Evolutionary conservation across 2,113 vertebrate species (phyloP).

Genomic region (Malurus alboscapulatus): DNA sequence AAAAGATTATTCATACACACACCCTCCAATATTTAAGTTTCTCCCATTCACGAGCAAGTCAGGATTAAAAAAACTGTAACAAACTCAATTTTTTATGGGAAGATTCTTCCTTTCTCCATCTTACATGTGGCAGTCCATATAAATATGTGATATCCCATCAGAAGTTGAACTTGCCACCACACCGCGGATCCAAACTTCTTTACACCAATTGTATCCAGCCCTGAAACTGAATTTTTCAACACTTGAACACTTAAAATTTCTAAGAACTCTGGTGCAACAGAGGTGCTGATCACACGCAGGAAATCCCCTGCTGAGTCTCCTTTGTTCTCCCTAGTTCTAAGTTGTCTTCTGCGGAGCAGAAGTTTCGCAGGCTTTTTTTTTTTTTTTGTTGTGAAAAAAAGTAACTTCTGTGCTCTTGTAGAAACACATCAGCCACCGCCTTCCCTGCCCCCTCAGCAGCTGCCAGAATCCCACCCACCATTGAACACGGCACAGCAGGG

Average conservation of each 20-base stretch:
- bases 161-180: not conserved
- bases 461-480: not conserved
- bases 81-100: not conserved
- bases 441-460: not conserved
- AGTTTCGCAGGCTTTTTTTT: not conserved
- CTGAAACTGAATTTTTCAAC: not conserved
- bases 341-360: not conserved
- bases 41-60: not conserved
- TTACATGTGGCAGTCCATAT: not conserved
- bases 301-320: not conserved
- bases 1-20: not conserved
- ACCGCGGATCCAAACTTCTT: not conserved
- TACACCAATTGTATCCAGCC: not conserved
- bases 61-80: not conserved
- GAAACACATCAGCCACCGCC: not conserved
- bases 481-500: not conserved
- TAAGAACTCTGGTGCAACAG: not conserved
- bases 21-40: not conserved
- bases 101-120: not conserved
- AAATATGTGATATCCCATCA: fast-evolving
- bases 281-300: not conserved
- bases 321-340: not conserved
- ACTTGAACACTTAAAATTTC: not conserved
- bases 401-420: not conserved
- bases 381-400: not conserved